Evolutionary conservation across 1,140 invertebrate genomes (phyloP).

Genomic region (Apis dorsata): DNA sequence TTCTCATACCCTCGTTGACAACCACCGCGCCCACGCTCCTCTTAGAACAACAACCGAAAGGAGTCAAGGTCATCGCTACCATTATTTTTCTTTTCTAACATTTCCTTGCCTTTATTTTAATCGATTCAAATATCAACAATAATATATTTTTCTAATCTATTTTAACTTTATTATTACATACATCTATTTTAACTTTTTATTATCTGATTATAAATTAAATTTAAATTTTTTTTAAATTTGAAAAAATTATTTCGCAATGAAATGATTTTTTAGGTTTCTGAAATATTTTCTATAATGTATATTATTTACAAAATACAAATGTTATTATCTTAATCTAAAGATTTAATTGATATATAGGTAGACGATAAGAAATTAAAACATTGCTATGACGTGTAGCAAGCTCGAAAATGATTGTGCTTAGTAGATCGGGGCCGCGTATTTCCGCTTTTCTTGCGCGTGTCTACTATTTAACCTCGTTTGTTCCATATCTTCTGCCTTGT

Average conservation of each 20-base stretch:
- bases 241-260: too few relatives aligned
- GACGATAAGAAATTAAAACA: neutral
- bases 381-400: too few relatives aligned
- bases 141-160: neutral
- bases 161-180: too few relatives aligned
- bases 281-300: too few relatives aligned
- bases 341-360: neutral
- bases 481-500: constrained; percentile 13
- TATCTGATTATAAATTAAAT: too few relatives aligned
- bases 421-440: constrained; percentile 42
- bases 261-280: too few relatives aligned
- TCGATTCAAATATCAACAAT: neutral
- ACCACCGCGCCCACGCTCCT: constrained; percentile 33
- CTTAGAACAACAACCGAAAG: constrained; percentile 63
- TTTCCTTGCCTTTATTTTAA: neutral
- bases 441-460: constrained; percentile 18
- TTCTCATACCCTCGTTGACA: constrained; percentile 10
- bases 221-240: too few relatives aligned
- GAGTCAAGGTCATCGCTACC: constrained; percentile 60
- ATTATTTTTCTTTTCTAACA: constrained; percentile 19
- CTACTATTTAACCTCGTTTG: constrained; percentile 44
- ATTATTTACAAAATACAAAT: too few relatives aligned
- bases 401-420: constrained; percentile 31
- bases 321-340: neutral
- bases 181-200: too few relatives aligned